Base-by-base conservation (phyloP, 2,113 vertebrate genomes). In the Enhydra lutris region DNA sequence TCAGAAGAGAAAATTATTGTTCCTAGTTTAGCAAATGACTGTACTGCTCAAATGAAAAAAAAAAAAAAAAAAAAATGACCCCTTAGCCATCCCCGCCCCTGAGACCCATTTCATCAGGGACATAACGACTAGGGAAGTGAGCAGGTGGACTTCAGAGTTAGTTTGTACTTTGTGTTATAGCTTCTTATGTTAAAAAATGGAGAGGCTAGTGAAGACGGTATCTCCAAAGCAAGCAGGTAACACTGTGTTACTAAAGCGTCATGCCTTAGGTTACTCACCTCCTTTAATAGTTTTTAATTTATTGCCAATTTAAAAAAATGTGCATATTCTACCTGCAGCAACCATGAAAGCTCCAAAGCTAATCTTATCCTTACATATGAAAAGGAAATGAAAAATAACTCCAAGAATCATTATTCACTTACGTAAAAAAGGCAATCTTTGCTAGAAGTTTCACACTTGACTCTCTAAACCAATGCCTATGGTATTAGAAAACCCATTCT, bases 301-400 rank as follows among this genome's bases (percentile, higher is more conserved):
- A 91, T 80, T 61, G 89, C 36, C 57, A 95, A 21, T 61, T 94
- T 95, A 63, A 36, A 82, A 97, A 92, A 96, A 71, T 67, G 63
- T 79, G 79, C 83, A 82, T 89, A 95, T 78, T 65, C 45, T 45
- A 86, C 73, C 86, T 93, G 52, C 0, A 98, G 91, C 50, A 87
- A 97, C n/a, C n/a, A 91, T 74, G 47, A 95, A 96, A 98, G 15
- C 39, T 95, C 90, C 52, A 92, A 90, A 95, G 39, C 88, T 97
- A 69, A 98, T 80, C 31, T 78, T 98, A 96, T 20, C 67, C 74
- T 73, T 74, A 98, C 97, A 94, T 34, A 88, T 96, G 29, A 29
- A 87, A 97, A 91, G 55, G 52, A 95, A 97, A 65, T 39, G 47
- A 92, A 98, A 96, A 97, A 74, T 80, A 97, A 82, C 6, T 88